Evolutionary conservation across 2,888 invertebrate genomes (phyloP), one percentile per base, ranked within the genome.

Genomic region (Gymnocheta viridis): DNA sequence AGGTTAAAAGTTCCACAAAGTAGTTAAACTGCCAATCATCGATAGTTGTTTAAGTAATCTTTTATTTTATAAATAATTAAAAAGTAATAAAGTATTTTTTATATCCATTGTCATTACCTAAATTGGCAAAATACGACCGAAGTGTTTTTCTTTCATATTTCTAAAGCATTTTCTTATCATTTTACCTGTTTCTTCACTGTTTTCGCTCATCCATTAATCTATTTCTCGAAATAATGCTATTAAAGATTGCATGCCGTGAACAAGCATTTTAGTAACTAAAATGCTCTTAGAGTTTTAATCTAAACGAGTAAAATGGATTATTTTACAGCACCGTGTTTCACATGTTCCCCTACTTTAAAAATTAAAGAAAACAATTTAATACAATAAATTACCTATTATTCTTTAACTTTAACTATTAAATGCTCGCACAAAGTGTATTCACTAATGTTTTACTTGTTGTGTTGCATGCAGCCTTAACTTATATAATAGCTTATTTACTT

Each of bases 221-320:
- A n/a, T 49, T 74, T 41, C 17, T 56, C 1, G 22, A 47, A 66
- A 35, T 76, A n/a, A 5, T 74, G 38, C 19, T 35, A 66, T 67
- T 67, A 67, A 67, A 51, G 35, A n/a, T 72, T 56, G 72, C 64
- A 72, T 79, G 58, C 24, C 47, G 9, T 80, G 38, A 66, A 73
- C 72, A 64, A 47, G 54, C 49, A 64, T 76, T 62, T 82, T n/a
- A n/a, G n/a, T n/a, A n/a, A n/a, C n/a, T n/a, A n/a, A 64, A 82
- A 76, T 66, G 38, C 69, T 70, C 69, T 76, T 56, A 56, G n/a
- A 32, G 14, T 44, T 81, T 80, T 32, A 58, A 62, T 38, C 17
- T 32, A 27, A 54, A 41, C n/a, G 44, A 51, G 10, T 49, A 27
- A 58, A 22, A 27, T n/a, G 2, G 9, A 35, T 19, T 51, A 29